Percentiles rank a stretch among this genome's conserved stretches.
These are phyloP conservation scores for Myiothlypis coronata DNA, from an alignment of 2,797 vertebrate species.

Conservation along the genomic window DNA sequence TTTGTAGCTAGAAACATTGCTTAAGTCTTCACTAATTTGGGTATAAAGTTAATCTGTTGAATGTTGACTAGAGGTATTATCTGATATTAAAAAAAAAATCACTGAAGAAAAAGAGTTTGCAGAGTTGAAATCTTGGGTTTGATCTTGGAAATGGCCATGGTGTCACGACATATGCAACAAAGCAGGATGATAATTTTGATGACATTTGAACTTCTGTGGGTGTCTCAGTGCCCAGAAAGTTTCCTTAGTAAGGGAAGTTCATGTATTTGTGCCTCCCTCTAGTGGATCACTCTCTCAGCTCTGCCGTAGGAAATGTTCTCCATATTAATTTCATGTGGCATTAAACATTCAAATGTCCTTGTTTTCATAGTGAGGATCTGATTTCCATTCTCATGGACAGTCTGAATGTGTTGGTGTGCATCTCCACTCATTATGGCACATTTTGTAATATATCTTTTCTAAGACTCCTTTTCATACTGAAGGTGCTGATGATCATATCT, in stretches of 20 bases:
- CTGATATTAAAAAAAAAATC: background rate
- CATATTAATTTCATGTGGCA: background rate
- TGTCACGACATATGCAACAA: background rate
- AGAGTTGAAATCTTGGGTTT: background rate
- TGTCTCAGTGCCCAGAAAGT: background rate
- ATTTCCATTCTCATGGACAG: background rate
- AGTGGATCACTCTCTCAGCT: background rate
- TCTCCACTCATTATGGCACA: background rate
- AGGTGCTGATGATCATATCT: background rate
- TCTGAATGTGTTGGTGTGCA: background rate
- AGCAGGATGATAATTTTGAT: background rate
- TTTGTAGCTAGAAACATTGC: background rate
- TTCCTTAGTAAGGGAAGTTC: background rate
- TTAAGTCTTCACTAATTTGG: background rate
- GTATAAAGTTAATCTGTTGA: background rate
- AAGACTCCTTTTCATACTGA: background rate
- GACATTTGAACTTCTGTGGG: background rate
- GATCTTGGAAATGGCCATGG: background rate
- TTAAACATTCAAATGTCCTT: background rate
- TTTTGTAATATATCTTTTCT: background rate
- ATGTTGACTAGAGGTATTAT: background rate
- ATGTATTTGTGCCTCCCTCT: conserved; percentile 33
- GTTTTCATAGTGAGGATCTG: background rate
- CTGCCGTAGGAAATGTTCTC: background rate
- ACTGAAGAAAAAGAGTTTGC: background rate